These are phyloP conservation scores for Drosophila pallidifrons DNA, from an alignment of 1,140 invertebrate species.

Conservation along the genomic window DNA sequence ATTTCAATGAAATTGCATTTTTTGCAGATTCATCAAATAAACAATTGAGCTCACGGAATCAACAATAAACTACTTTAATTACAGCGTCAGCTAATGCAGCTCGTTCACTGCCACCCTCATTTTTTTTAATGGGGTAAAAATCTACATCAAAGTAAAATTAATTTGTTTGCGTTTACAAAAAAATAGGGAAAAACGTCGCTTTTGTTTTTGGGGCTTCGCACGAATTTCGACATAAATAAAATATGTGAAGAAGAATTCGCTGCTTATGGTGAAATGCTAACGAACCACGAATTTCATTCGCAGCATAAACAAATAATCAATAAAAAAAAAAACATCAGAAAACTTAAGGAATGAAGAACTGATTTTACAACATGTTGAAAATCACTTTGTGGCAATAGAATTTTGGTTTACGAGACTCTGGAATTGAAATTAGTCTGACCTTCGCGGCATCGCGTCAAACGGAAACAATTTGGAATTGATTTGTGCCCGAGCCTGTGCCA, in stretches of 20 bases:
- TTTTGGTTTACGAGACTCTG: slow-evolving; percentile 38
- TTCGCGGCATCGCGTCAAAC: slow-evolving; percentile 40
- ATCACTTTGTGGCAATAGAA: slow-evolving; percentile 48
- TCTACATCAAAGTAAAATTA: slow-evolving; percentile 37
- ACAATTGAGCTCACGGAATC: slow-evolving; percentile 13
- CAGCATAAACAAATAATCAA: slow-evolving; percentile 65
- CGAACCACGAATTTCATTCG: slow-evolving; percentile 56
- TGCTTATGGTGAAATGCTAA: slow-evolving; percentile 58
- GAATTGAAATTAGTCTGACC: slow-evolving; percentile 66
- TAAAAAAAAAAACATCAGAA: slow-evolving; percentile 40
- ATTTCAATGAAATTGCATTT: slow-evolving; percentile 12
- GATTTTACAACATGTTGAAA: slow-evolving; percentile 21
- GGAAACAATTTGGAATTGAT: slow-evolving; percentile 46
- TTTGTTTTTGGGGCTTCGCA: slow-evolving; percentile 60
- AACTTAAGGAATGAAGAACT: slow-evolving; percentile 1
- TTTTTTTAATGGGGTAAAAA: slow-evolving; percentile 13
- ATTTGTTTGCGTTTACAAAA: slow-evolving; percentile 65
- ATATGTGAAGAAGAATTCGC: slow-evolving; percentile 63
- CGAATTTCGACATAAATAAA: slow-evolving; percentile 71
- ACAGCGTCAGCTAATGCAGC: slow-evolving; percentile 19
- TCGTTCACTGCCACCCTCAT: slow-evolving; percentile 23
- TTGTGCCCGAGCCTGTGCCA: slow-evolving; percentile 54
- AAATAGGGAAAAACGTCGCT: slow-evolving; percentile 34
- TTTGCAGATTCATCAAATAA: slow-evolving; percentile 2
- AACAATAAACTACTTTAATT: slow-evolving; percentile 31